A percentile compares a stretch with the other conserved stretches of the same genome.
Conservation (phyloP, 2,113 vertebrate genomes). For the Platanista minor region DNA sequence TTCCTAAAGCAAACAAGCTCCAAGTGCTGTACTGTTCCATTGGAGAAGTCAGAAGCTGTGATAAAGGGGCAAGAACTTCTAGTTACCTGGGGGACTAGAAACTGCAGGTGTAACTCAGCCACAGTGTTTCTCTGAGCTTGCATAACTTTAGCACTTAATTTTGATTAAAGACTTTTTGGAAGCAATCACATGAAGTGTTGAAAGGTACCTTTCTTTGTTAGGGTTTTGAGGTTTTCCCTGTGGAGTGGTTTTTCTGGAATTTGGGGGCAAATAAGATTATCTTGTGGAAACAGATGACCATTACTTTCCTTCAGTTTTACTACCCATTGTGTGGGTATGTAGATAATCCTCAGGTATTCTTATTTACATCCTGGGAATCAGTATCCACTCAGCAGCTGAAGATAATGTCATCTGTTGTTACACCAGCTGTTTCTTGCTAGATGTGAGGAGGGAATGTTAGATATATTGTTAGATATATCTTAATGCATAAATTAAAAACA, state of each 20-base stretch:
- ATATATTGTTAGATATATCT: background rate
- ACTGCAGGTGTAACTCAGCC: background rate
- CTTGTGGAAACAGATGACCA: background rate
- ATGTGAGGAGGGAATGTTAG: background rate
- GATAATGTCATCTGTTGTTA: background rate
- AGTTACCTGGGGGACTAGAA: background rate
- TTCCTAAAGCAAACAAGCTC: background rate
- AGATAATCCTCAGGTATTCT: background rate
- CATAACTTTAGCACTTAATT: background rate
- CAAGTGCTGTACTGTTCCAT: background rate
- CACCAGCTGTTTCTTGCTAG: background rate
- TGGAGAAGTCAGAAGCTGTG: background rate
- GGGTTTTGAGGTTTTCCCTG: conserved; percentile 1
- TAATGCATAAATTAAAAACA: background rate
- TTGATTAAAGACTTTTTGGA: background rate
- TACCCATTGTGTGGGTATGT: background rate
- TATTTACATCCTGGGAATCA: background rate
- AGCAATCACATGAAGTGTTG: background rate
- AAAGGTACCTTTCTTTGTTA: background rate
- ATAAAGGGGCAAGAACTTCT: background rate
- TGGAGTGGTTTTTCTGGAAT: background rate
- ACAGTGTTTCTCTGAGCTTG: background rate
- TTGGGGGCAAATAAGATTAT: background rate
- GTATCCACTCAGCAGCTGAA: background rate
- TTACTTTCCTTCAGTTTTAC: background rate